A percentile compares a stretch with the other conserved stretches of the same genome.
These are phyloP conservation scores for Pitta sordida DNA, from an alignment of 2,113 vertebrate genomes.

Conservation along the genomic window DNA sequence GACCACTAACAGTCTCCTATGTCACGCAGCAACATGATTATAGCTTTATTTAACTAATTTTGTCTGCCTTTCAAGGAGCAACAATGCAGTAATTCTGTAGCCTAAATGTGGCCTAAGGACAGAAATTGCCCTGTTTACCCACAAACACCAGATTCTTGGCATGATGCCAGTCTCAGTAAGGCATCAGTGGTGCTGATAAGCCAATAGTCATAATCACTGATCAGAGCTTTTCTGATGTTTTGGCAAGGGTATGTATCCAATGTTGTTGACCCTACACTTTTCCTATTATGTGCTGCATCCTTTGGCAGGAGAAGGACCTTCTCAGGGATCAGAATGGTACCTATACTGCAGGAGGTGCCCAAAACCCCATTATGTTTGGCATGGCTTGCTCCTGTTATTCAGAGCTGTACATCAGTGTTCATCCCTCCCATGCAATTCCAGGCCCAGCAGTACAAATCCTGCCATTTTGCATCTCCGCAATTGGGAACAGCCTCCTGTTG, in stretches of 20 bases:
- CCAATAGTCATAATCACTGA: not conserved
- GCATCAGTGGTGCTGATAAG: not conserved
- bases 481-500: not conserved
- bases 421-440: not conserved
- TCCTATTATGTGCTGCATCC: not conserved
- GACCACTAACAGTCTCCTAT: not conserved
- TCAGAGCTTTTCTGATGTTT: not conserved
- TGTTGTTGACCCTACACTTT: not conserved
- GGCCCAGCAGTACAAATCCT: not conserved
- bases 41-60: constrained; percentile 4
- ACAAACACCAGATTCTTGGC: not conserved
- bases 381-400: not conserved
- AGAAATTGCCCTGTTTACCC: not conserved
- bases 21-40: not conserved
- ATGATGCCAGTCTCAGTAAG: not conserved
- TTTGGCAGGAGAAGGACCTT: not conserved
- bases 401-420: not conserved
- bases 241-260: not conserved
- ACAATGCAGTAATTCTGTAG: not conserved
- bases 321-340: not conserved
- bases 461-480: not conserved
- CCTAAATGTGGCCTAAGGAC: not conserved
- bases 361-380: not conserved
- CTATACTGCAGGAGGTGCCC: not conserved
- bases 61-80: constrained; percentile 1